These are phyloP conservation scores for Perca flavescens DNA, from an alignment of 2,113 vertebrate genomes.

Conservation along the genomic window DNA sequence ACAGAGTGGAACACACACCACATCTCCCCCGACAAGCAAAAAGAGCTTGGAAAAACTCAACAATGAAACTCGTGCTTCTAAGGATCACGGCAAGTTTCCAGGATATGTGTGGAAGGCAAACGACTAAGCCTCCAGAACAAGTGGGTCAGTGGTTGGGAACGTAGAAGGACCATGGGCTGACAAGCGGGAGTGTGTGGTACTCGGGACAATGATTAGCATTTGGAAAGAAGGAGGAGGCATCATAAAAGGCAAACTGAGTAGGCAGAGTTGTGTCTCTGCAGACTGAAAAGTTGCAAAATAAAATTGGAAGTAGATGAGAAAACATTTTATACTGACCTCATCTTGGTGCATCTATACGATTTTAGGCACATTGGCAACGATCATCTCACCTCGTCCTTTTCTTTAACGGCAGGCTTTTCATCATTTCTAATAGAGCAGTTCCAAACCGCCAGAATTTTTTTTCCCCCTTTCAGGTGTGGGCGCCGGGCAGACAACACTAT, in stretches of 20 bases:
- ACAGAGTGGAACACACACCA: slow-evolving; percentile 4
- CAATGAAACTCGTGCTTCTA: slow-evolving; percentile 11
- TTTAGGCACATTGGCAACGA: not conserved
- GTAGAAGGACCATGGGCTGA: slow-evolving; percentile 22
- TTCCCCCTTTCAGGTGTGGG: not conserved
- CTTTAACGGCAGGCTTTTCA: not conserved
- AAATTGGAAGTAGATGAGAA: slow-evolving; percentile 23
- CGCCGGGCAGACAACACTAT: too few relatives aligned
- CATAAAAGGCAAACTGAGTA: slow-evolving; percentile 44
- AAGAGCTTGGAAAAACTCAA: slow-evolving; percentile 30
- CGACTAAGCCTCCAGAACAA: slow-evolving; percentile 34
- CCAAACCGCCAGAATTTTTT: not conserved
- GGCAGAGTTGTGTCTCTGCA: slow-evolving; percentile 46
- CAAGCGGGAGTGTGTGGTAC: slow-evolving; percentile 33
- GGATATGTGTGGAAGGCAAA: not conserved
- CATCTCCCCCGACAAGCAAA: slow-evolving; percentile 12
- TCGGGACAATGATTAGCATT: slow-evolving; percentile 61
- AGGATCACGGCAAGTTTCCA: slow-evolving; percentile 8
- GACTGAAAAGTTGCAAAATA: slow-evolving; percentile 24
- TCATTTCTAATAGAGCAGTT: not conserved
- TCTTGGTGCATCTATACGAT: slow-evolving; percentile 17
- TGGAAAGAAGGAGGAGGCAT: slow-evolving; percentile 51
- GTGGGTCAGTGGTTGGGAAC: slow-evolving; percentile 43
- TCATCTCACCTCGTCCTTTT: not conserved
- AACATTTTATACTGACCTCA: slow-evolving; percentile 17